Base-by-base conservation (phyloP, 2,888 invertebrate species). In the Chironomus riparius region DNA sequence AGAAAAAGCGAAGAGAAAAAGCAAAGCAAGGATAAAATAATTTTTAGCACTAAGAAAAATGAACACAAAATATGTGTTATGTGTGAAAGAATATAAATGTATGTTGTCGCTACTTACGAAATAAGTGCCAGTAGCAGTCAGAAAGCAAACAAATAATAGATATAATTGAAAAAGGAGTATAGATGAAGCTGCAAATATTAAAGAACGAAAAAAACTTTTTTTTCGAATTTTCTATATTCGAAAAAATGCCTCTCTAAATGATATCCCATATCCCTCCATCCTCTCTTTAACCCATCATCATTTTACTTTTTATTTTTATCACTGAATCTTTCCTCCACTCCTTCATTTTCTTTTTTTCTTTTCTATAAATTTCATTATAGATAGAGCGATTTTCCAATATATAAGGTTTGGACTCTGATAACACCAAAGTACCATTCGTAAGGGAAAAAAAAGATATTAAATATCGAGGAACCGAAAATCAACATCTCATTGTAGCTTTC, bases 1-100 rank as follows among this genome's bases (percentile, higher is more conserved):
- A 61, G 38, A 15, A 28, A 61, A 61, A 56, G 72, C 70, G 28
- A 47, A 70, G 15, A 61, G 72, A 13, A 21, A 62, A 62, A 72
- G n/a, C 38, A 72, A 10, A 15, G 56, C 18, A 18, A 15, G 56
- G n/a, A 18, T 15, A 18, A 56, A 56, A 56, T 56, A 38, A 38
- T 38, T 38, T 38, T 38, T 38, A 38, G 38, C 10, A 38, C 38
- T 38, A 10, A 38, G 38, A 2, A 38, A 38, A 38, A 38, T 38
- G 38, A 38, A 38, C 38, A 38, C 10, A 38, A 38, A 38, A 38
- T 38, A 38, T 38, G 38, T 38, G 38, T 38, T 38, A 38, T 38
- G 38, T 38, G 38, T 38, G 38, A 38, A 38, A 10, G 38, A 38
- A 38, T 2, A 38, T 38, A 38, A 38, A 38, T 38, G 38, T 38